Evolutionary conservation across 1,140 invertebrate genomes (phyloP).

Genomic region (Drosophila orena): DNA sequence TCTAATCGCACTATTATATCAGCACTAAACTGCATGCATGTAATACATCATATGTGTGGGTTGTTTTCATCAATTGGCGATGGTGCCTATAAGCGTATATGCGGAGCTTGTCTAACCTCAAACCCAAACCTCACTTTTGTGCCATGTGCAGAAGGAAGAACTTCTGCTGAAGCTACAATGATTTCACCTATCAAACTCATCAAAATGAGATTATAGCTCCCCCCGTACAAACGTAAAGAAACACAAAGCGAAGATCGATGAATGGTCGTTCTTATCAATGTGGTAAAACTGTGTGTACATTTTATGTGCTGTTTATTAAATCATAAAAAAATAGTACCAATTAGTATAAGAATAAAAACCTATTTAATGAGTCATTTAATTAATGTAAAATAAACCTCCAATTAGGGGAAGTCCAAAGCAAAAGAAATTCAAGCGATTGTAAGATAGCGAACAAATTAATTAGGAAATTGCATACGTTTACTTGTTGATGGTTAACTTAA

Average conservation of each 20-base stretch:
- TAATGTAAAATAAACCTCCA: neutral
- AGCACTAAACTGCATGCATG: conserved; percentile 44
- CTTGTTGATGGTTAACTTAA: conserved; percentile 34
- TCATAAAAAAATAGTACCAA: neutral
- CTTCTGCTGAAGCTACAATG: neutral
- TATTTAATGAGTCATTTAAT: neutral
- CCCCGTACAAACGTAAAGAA: too few species aligned
- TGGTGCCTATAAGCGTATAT: neutral
- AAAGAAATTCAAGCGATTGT: conserved; percentile 13
- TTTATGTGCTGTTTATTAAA: neutral
- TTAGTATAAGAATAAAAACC: neutral
- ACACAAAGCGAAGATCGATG: neutral
- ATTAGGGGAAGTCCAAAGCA: conserved; percentile 5
- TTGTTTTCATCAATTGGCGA: conserved; percentile 35
- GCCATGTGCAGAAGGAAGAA: conserved; percentile 22
- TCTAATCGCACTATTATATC: conserved; percentile 47
- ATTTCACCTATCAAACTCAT: neutral
- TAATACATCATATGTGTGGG: conserved; percentile 38
- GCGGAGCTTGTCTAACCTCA: conserved; percentile 19
- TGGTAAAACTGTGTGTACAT: neutral
- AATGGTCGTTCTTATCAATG: neutral
- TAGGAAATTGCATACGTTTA: conserved; percentile 41
- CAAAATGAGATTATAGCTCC: neutral
- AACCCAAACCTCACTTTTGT: conserved; percentile 8
- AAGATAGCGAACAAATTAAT: conserved; percentile 38